Conservation (phyloP, 2,888 invertebrate genomes). For the Xylota segnis region DNA sequence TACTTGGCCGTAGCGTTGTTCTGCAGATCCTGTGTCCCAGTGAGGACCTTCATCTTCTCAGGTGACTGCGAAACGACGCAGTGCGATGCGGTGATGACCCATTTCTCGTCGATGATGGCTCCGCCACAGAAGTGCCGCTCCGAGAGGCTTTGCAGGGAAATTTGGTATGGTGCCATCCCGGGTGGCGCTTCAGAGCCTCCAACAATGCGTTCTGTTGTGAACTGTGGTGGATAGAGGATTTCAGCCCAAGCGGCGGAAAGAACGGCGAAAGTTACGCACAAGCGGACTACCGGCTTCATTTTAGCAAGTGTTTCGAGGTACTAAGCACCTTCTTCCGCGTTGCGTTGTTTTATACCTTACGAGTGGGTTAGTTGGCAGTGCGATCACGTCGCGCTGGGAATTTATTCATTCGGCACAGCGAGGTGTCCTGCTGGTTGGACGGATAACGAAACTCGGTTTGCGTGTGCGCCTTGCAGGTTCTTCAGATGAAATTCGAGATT, state of each 20-base stretch:
- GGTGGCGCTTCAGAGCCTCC: slow-evolving; percentile 82
- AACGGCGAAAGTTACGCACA: slow-evolving; percentile 3
- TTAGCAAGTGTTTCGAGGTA: slow-evolving; percentile 29
- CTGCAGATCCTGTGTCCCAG: slow-evolving; percentile 81
- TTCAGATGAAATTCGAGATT: slow-evolving; percentile 9
- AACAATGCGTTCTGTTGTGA: slow-evolving; percentile 80
- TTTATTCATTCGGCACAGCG: slow-evolving; percentile 31
- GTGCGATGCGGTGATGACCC: slow-evolving; percentile 83
- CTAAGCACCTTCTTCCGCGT: slow-evolving; percentile 25
- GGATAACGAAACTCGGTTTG: slow-evolving; percentile 4
- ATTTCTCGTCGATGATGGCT: slow-evolving; percentile 82
- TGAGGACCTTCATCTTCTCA: slow-evolving; percentile 78
- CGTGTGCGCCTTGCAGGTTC: not conserved
- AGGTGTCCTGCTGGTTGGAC: slow-evolving; percentile 56
- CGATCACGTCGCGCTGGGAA: slow-evolving; percentile 52
- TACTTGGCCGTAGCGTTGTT: slow-evolving; percentile 79
- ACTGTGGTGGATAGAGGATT: slow-evolving; percentile 69
- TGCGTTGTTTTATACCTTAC: slow-evolving; percentile 57
- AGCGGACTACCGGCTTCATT: slow-evolving; percentile 33
- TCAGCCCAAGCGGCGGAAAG: not conserved
- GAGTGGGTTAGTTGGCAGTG: slow-evolving; percentile 23
- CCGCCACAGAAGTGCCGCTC: slow-evolving; percentile 83
- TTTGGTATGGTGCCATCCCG: slow-evolving; percentile 83
- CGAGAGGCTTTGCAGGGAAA: slow-evolving; percentile 80
- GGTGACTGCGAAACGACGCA: slow-evolving; percentile 81